A percentile compares a stretch with the other conserved stretches of the same genome.
These are phyloP conservation scores for Sebastes minor DNA, from an alignment of 2,797 vertebrate species.

Conservation along the genomic window DNA sequence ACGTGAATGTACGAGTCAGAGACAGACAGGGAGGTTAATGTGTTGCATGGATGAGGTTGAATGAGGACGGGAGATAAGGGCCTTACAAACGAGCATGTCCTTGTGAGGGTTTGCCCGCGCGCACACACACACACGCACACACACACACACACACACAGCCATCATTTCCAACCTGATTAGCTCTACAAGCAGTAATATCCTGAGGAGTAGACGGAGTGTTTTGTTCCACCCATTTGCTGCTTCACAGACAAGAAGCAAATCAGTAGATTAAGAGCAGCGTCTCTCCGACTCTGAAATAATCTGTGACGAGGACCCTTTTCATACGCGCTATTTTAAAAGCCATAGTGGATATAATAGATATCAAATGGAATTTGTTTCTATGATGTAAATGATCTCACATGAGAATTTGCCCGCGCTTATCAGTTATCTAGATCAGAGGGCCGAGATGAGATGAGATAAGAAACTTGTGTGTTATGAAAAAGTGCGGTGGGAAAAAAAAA, in stretches of 20 bases:
- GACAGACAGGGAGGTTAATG: slow-evolving; percentile 43
- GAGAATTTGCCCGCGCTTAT: background rate
- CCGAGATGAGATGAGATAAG: background rate
- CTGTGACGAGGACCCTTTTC: slow-evolving; percentile 49
- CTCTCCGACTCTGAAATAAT: slow-evolving; percentile 41
- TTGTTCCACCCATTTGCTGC: slow-evolving; percentile 65
- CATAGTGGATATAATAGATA: slow-evolving; percentile 18
- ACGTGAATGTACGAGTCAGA: slow-evolving; percentile 10
- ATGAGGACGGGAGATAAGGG: slow-evolving; percentile 57
- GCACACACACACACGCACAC: background rate
- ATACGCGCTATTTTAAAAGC: slow-evolving; percentile 21
- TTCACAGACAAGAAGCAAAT: slow-evolving; percentile 53
- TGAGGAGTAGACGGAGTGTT: slow-evolving; percentile 59
- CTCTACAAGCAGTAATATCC: slow-evolving; percentile 71
- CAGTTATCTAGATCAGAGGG: slow-evolving; percentile 3
- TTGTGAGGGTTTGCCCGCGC: slow-evolving; percentile 21
- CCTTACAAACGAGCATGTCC: slow-evolving; percentile 28
- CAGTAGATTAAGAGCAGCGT: slow-evolving; percentile 57
- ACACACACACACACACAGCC: background rate
- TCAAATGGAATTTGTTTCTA: slow-evolving; percentile 39
- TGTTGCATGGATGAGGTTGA: slow-evolving; percentile 20
- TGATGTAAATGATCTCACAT: slow-evolving; percentile 19
- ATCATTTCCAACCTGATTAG: slow-evolving; percentile 68
- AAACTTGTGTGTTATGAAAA: background rate
- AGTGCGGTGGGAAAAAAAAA: background rate